Base-by-base conservation (phyloP, 2,888 invertebrate genomes). In the Drosophila robusta region DNA sequence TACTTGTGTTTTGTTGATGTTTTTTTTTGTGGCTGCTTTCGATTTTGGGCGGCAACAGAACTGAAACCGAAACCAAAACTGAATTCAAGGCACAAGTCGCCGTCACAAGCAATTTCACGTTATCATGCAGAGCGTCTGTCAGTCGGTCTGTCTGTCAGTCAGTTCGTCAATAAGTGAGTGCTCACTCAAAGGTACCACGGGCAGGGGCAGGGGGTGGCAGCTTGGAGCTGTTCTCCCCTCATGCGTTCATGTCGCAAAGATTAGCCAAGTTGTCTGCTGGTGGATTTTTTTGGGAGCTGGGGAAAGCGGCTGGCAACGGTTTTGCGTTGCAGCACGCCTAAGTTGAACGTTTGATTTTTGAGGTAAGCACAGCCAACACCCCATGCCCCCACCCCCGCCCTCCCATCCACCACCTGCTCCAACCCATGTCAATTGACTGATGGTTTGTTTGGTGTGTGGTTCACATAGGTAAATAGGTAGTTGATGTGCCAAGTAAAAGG, bases 181-280 rank as follows among this genome's bases (percentile, higher is more conserved):
- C 47, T 67, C 49, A 58, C 18, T 58, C 29, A 50, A 49, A 42
- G 51, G 46, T 34, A 29, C 29, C 29, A 29, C 29, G 29, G 14
- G 38, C 7, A 1, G 14, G 14, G 16, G 14, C 8, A 5, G 4
- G 2, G 38, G 11, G 4, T n/a, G 38, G 7, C 14, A 4, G 1
- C 34, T 34, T 34, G 34, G 34, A 34, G 34, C 9, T 29, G 29
- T 29, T 29, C 9, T 29, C 45, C 38, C 39, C 50, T 38, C 38
- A 46, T 58, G 62, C 70, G 61, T 66, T 69, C 70, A 72, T 69
- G 79, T 73, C 68, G 64, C 65, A 70, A 70, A 82, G 80, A 80
- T 80, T 75, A 79, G 80, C 65, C 70, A 69, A 79, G 65, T 79
- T 80, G 66, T 81, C 64, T 66, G 67, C 29, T 42, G 18, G 16